phyloP scores from a whole-genome alignment of 2,888 invertebrate species.

The Sipha maydis region DNA sequence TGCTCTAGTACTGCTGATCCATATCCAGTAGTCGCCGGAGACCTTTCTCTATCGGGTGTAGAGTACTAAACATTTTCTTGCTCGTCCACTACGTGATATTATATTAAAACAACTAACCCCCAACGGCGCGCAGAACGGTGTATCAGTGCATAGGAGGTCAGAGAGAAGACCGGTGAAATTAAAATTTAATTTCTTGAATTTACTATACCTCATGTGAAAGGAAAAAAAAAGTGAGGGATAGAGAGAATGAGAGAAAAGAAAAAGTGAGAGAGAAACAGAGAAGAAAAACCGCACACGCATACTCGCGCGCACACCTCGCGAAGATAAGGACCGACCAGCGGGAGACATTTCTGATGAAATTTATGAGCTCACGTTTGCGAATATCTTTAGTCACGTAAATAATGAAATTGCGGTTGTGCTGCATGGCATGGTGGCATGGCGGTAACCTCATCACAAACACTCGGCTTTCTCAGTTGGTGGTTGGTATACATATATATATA shows the following conservation, averaged over 20 bases:
- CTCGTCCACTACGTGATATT: background rate
- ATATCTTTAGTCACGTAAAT: constrained; percentile 50
- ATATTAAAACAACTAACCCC: constrained; percentile 46
- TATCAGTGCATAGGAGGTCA: background rate
- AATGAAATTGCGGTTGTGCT: constrained; percentile 22
- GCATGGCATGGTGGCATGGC: background rate
- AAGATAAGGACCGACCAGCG: constrained; percentile 47
- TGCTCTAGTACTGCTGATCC: background rate
- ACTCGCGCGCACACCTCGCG: background rate
- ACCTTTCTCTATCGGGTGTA: background rate
- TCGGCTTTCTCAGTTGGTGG: constrained; percentile 13
- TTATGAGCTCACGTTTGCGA: constrained; percentile 46
- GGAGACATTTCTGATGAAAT: constrained; percentile 51
- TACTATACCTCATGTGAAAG: background rate
- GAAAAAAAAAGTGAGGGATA: background rate
- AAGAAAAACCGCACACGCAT: background rate
- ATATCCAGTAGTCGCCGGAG: too few species aligned
- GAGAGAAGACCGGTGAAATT: constrained; percentile 19
- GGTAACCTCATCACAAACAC: constrained; percentile 12
- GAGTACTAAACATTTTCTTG: constrained; percentile 21
- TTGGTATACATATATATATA: background rate
- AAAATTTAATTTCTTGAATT: constrained; percentile 53
- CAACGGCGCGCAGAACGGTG: background rate
- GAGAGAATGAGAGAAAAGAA: background rate
- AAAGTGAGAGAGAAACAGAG: background rate